Percentiles rank a stretch among this genome's conserved stretches.
Conservation (phyloP, 2,113 vertebrate species). For the Scartelaos histophorus region DNA sequence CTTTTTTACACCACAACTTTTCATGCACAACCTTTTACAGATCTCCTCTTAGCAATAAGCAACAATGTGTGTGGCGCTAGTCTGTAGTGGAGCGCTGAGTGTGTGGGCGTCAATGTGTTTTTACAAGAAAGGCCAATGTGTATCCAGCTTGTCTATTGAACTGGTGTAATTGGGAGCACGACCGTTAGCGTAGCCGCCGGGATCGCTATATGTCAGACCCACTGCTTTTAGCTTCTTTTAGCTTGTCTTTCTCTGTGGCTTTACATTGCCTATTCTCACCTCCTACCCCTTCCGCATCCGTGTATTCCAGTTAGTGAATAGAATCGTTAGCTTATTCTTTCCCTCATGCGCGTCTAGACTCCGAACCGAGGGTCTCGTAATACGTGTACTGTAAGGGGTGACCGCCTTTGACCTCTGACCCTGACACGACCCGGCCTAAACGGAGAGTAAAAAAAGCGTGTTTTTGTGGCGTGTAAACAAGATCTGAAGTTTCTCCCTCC, state of each 20-base stretch:
- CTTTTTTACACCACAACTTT: slow-evolving; percentile 46
- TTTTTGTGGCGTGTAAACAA: slow-evolving; percentile 53
- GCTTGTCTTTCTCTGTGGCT: slow-evolving; percentile 44
- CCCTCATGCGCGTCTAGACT: slow-evolving; percentile 19
- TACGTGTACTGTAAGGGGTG: slow-evolving; percentile 21
- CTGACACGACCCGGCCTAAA: slow-evolving; percentile 9
- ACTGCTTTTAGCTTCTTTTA: slow-evolving; percentile 60
- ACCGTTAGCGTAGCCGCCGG: slow-evolving; percentile 38
- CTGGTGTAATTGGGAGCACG: slow-evolving; percentile 73
- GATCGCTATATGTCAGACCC: slow-evolving; percentile 54
- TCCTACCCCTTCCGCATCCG: slow-evolving; percentile 50
- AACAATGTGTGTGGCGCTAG: slow-evolving; percentile 43
- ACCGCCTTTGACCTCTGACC: slow-evolving; percentile 19
- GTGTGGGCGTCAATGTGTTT: slow-evolving; percentile 56
- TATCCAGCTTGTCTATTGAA: slow-evolving; percentile 71
- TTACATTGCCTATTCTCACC: slow-evolving; percentile 61
- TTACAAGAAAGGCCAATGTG: slow-evolving; percentile 37
- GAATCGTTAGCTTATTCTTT: slow-evolving; percentile 52
- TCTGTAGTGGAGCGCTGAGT: slow-evolving; percentile 19
- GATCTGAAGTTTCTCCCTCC: slow-evolving; percentile 53
- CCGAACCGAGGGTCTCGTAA: slow-evolving; percentile 15
- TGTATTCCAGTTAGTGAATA: slow-evolving; percentile 45
- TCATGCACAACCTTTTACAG: slow-evolving; percentile 41
- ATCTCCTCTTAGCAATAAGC: slow-evolving; percentile 38
- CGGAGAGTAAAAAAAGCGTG: slow-evolving; percentile 32